Evolutionary conservation across 2,113 vertebrate genomes (phyloP).

Genomic region (Paratilapia polleni): DNA sequence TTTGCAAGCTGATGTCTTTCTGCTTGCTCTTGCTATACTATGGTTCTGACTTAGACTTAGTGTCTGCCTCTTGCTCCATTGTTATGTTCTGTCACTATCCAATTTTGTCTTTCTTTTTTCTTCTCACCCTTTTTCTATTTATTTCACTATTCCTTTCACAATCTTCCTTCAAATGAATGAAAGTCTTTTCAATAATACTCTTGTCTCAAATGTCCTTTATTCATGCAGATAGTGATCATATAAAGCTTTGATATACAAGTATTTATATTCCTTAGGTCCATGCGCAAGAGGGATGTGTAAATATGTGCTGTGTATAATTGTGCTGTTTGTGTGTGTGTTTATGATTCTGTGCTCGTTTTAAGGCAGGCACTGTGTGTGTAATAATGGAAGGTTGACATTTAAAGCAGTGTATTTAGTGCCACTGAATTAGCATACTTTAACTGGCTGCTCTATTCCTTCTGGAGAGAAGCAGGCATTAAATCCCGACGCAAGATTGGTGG

Average conservation of each 20-base stretch:
- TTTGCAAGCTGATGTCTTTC: constrained; percentile 41
- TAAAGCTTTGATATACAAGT: constrained; percentile 69
- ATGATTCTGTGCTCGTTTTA: constrained; percentile 22
- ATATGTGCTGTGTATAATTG: background rate
- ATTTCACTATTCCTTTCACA: background rate
- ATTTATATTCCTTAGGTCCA: constrained; percentile 44
- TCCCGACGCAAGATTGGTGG: constrained; percentile 69
- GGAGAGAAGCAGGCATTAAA: constrained; percentile 70
- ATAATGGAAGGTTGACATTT: constrained; percentile 79
- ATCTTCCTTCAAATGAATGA: constrained; percentile 13
- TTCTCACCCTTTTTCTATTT: background rate
- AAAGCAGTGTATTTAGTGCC: constrained; percentile 77
- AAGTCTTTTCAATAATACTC: constrained; percentile 39
- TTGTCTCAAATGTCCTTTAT: constrained; percentile 56
- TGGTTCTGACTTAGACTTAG: background rate
- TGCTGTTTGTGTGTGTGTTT: constrained; percentile 27
- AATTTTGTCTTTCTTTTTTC: background rate
- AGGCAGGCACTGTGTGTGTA: constrained; percentile 44
- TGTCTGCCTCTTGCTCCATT: background rate
- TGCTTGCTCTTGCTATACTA: constrained; percentile 14
- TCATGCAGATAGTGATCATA: constrained; percentile 61
- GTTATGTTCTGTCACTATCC: background rate
- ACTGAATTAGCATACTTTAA: constrained; percentile 80
- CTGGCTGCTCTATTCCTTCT: constrained; percentile 68
- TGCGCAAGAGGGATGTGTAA: constrained; percentile 27